These are phyloP conservation scores for Urosaurus nigricauda DNA, from an alignment of 2,797 vertebrate genomes.

Conservation along the genomic window DNA sequence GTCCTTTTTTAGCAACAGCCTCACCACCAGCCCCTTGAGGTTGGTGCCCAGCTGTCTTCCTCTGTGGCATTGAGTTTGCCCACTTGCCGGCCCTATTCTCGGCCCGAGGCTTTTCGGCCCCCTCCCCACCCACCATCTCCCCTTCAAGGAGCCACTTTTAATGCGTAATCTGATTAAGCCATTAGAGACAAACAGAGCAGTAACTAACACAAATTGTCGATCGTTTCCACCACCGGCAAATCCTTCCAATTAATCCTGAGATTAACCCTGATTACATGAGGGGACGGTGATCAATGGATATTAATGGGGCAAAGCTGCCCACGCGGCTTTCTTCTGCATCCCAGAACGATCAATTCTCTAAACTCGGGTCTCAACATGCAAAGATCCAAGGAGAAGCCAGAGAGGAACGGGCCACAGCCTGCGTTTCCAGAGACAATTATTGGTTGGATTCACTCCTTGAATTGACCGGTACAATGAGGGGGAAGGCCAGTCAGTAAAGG, in stretches of 20 bases:
- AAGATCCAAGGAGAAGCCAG: background rate
- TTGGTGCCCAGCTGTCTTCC: too few species aligned
- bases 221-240: slow-evolving; percentile 74
- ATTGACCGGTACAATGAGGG: too few species aligned
- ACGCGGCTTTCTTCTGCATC: slow-evolving; percentile 66
- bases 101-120: slow-evolving; percentile 39
- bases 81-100: slow-evolving; percentile 4
- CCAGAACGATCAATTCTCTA: slow-evolving; percentile 65
- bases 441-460: too few species aligned
- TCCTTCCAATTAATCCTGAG: slow-evolving; percentile 76
- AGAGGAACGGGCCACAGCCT: background rate
- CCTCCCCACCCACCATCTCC: slow-evolving; percentile 7
- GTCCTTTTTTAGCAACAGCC: too few species aligned
- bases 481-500: too few species aligned
- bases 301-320: slow-evolving; percentile 75
- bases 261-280: slow-evolving; percentile 75
- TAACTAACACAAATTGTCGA: slow-evolving; percentile 73
- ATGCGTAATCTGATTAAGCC: slow-evolving; percentile 79
- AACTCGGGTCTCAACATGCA: background rate
- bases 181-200: slow-evolving; percentile 72
- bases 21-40: too few species aligned
- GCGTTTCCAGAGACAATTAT: background rate
- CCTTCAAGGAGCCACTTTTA: slow-evolving; percentile 72
- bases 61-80: background rate
- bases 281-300: slow-evolving; percentile 75